Conservation (phyloP, 2,797 vertebrate genomes). For the Ambastaia sidthimunki region DNA sequence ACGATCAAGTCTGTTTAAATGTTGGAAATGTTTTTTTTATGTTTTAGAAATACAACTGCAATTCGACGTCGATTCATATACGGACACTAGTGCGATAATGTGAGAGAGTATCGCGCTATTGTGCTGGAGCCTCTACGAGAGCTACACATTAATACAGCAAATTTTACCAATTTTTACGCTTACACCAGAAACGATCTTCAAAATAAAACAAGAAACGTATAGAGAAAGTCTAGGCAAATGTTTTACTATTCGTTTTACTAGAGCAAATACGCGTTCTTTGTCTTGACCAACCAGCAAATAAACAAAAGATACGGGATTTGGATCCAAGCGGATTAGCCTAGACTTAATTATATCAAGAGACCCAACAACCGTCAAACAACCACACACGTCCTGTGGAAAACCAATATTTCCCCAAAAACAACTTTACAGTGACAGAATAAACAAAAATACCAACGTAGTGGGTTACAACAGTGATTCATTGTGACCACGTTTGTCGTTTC, state of each 20-base stretch:
- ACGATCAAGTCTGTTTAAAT: neutral
- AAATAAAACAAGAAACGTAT: neutral
- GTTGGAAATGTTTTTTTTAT: neutral
- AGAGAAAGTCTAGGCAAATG: neutral
- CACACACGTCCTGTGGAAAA: slow-evolving; percentile 51
- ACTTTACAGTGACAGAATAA: slow-evolving; percentile 54
- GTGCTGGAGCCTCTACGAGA: slow-evolving; percentile 62
- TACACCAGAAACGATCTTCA: neutral
- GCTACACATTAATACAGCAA: slow-evolving; percentile 44
- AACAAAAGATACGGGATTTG: slow-evolving; percentile 75
- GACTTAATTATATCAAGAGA: slow-evolving; percentile 77
- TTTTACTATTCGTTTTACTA: slow-evolving; percentile 21
- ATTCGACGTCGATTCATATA: slow-evolving; percentile 48
- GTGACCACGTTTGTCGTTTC: slow-evolving; percentile 71
- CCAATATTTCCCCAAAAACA: slow-evolving; percentile 19
- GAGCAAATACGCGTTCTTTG: slow-evolving; percentile 74
- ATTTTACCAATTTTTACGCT: slow-evolving; percentile 16
- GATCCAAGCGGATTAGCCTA: slow-evolving; percentile 71
- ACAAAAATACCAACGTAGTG: slow-evolving; percentile 8
- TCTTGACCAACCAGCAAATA: slow-evolving; percentile 78
- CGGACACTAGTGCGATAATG: slow-evolving; percentile 31
- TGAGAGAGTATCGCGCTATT: slow-evolving; percentile 73
- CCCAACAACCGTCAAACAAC: slow-evolving; percentile 70
- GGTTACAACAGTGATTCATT: slow-evolving; percentile 65
- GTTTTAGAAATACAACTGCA: slow-evolving; percentile 9